Conservation (phyloP, 2,888 invertebrate genomes). For the Eupithecia subumbrata region DNA sequence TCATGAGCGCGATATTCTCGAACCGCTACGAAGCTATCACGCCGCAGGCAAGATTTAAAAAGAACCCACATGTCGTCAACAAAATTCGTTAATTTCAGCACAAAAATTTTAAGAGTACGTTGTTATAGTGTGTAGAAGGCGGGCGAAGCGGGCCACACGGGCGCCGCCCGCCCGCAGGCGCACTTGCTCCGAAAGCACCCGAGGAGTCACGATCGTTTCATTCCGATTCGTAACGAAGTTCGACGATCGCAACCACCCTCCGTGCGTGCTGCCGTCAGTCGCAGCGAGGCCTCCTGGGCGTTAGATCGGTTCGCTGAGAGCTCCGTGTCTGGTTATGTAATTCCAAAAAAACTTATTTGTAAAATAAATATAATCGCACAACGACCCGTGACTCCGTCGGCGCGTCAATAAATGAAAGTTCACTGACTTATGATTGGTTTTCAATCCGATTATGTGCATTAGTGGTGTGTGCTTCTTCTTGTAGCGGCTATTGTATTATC, state of each 20-base stretch:
- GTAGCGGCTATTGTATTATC: slow-evolving; percentile 71
- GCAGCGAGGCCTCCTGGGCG: slow-evolving; percentile 81
- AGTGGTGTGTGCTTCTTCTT: slow-evolving; percentile 74
- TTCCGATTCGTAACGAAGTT: slow-evolving; percentile 81
- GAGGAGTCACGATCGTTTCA: slow-evolving; percentile 80
- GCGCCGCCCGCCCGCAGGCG: slow-evolving; percentile 80
- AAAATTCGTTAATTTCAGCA: slow-evolving; percentile 50
- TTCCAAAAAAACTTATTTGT: slow-evolving; percentile 78
- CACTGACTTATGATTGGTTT: slow-evolving; percentile 45
- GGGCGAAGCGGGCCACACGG: slow-evolving; percentile 67
- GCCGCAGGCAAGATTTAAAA: slow-evolving; percentile 6
- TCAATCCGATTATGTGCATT: slow-evolving; percentile 59
- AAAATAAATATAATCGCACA: slow-evolving; percentile 71
- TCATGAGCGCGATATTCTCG: background rate
- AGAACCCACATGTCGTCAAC: slow-evolving; percentile 10
- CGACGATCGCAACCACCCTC: slow-evolving; percentile 79
- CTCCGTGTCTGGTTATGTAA: slow-evolving; percentile 80
- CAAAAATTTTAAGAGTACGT: slow-evolving; percentile 69
- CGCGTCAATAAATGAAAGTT: slow-evolving; percentile 48
- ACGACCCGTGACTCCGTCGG: slow-evolving; percentile 51
- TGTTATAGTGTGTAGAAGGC: slow-evolving; percentile 66
- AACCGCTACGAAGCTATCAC: background rate
- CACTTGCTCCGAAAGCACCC: slow-evolving; percentile 79
- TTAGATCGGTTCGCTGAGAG: slow-evolving; percentile 74
- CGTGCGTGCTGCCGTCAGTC: slow-evolving; percentile 80